Conservation (phyloP, 2,113 vertebrate species). For the Eupsittula cactorum region DNA sequence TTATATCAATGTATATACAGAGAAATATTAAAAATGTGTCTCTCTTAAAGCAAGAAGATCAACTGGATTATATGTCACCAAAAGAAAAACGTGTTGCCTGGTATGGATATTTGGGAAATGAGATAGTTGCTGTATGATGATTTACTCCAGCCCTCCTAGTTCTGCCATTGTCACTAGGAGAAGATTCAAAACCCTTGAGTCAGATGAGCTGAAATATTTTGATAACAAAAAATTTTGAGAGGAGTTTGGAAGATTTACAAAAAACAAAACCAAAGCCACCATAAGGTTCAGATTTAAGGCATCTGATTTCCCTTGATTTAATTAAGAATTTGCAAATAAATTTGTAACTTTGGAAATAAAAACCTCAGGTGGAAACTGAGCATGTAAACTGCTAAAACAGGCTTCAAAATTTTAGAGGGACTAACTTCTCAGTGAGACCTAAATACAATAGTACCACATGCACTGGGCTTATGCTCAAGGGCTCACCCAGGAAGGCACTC, state of each 20-base stretch:
- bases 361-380: background rate
- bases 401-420: background rate
- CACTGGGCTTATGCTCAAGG: background rate
- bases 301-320: background rate
- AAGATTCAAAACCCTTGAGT: background rate
- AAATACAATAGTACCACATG: background rate
- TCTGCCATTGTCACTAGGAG: background rate
- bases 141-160: background rate
- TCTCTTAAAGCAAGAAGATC: background rate
- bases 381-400: background rate
- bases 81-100: background rate
- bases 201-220: background rate
- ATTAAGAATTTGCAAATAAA: background rate
- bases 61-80: background rate
- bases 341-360: background rate
- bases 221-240: slow-evolving; percentile 2
- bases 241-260: background rate
- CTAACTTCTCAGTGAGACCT: background rate
- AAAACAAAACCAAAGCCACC: background rate
- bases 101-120: background rate
- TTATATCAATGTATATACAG: slow-evolving; percentile 39
- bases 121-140: background rate
- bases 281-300: background rate
- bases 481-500: background rate
- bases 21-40: slow-evolving; percentile 22